Evolutionary conservation across 2,113 vertebrate species (phyloP).

Genomic region (Mesitornis unicolor): DNA sequence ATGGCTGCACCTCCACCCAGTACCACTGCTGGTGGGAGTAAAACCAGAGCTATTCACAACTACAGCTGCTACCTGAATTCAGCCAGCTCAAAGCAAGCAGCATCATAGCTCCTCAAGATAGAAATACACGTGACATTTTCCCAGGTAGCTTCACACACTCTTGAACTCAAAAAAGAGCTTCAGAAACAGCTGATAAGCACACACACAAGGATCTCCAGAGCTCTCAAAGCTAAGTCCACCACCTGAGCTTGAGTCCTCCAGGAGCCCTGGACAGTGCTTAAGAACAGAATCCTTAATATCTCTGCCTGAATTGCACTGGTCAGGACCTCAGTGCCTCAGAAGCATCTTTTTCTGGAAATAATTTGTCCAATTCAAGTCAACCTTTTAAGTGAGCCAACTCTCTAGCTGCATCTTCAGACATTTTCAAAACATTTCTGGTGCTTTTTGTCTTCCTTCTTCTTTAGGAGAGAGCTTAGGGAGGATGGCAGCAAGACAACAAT

Average conservation of each 20-base stretch:
- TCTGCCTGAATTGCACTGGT: background rate
- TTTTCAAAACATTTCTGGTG: background rate
- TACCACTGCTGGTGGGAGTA: background rate
- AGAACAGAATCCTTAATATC: background rate
- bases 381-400: background rate
- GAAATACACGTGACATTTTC: background rate
- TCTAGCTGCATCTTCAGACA: background rate
- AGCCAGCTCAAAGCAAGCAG: accelerated
- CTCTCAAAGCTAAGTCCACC: background rate
- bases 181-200: background rate
- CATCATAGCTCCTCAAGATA: background rate
- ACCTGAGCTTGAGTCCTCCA: background rate
- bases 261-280: background rate
- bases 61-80: accelerated
- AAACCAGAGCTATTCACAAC: background rate
- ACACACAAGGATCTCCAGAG: background rate
- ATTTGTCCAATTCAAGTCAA: background rate
- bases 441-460: background rate
- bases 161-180: background rate
- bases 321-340: background rate
- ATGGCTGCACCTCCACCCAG: background rate
- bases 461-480: background rate
- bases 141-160: background rate
- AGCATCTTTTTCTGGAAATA: background rate
- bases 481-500: background rate